phyloP scores from a whole-genome alignment of 2,888 invertebrate species.

The Sepiola atlantica region DNA sequence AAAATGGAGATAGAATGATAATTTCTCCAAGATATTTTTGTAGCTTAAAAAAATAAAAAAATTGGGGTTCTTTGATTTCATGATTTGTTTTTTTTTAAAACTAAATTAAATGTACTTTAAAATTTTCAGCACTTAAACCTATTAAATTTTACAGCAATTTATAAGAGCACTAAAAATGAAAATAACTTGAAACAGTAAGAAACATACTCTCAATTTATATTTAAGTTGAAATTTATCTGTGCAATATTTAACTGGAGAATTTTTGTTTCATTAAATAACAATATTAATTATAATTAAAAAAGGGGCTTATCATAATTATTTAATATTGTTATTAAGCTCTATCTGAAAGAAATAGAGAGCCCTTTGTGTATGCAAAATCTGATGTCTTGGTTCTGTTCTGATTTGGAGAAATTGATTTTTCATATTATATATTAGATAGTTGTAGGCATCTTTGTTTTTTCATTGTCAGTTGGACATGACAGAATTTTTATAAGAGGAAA shows the following conservation, averaged over 20 bases:
- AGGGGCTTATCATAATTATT: neutral
- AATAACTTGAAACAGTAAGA: neutral
- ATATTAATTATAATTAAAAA: neutral
- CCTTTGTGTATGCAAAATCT: no score
- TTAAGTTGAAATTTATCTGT: neutral
- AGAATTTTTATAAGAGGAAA: neutral
- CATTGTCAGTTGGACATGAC: neutral
- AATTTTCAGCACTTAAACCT: neutral
- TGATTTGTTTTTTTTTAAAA: neutral
- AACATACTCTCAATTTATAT: neutral
- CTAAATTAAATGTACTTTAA: neutral
- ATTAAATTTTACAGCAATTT: neutral
- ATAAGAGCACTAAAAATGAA: neutral
- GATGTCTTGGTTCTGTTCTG: no score
- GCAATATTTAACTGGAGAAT: neutral
- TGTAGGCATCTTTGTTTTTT: neutral
- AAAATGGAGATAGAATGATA: neutral
- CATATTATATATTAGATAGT: neutral
- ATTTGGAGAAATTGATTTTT: no score
- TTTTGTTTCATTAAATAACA: no score
- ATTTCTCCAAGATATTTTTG: neutral
- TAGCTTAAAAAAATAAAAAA: neutral
- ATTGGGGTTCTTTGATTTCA: neutral
- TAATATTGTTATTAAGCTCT: neutral
- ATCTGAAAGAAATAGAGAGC: neutral